Evolutionary conservation across 2,797 vertebrate genomes (phyloP).

Genomic region (Discoglossus pictus): DNA sequence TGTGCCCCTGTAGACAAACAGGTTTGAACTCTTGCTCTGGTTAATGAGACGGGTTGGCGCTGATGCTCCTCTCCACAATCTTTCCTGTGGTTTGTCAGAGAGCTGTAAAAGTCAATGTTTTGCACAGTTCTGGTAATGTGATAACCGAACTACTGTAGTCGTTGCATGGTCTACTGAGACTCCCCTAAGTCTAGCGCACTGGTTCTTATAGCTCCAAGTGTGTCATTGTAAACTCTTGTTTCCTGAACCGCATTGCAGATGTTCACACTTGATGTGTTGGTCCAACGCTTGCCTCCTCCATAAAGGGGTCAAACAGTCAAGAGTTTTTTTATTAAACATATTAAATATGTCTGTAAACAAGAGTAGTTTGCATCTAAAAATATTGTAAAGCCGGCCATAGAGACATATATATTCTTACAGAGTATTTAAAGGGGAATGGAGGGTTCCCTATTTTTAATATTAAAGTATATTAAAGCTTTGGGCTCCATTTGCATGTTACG

Average conservation of each 20-base stretch:
- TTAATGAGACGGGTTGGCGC: slow-evolving; percentile 19
- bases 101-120: slow-evolving; percentile 17
- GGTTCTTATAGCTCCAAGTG: slow-evolving; percentile 7
- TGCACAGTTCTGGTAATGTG: slow-evolving; percentile 37
- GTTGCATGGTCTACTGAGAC: neutral
- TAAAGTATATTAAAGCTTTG: too few species aligned
- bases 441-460: too few species aligned
- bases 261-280: too few species aligned
- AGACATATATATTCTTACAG: too few species aligned
- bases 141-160: slow-evolving; percentile 14
- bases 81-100: neutral
- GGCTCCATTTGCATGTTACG: too few species aligned
- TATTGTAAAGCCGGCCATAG: too few species aligned
- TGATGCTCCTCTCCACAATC: slow-evolving; percentile 21
- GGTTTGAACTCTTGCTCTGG: slow-evolving; percentile 33
- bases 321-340: too few species aligned
- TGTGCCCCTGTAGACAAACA: slow-evolving; percentile 38
- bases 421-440: too few species aligned
- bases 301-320: too few species aligned
- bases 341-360: too few species aligned
- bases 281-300: too few species aligned
- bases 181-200: neutral
- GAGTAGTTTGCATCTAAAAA: too few species aligned
- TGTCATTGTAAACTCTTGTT: slow-evolving; percentile 13
- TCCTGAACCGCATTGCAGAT: slow-evolving; percentile 12